These are phyloP conservation scores for Lysandra bellargus DNA, from an alignment of 2,888 invertebrate species.

Conservation along the genomic window DNA sequence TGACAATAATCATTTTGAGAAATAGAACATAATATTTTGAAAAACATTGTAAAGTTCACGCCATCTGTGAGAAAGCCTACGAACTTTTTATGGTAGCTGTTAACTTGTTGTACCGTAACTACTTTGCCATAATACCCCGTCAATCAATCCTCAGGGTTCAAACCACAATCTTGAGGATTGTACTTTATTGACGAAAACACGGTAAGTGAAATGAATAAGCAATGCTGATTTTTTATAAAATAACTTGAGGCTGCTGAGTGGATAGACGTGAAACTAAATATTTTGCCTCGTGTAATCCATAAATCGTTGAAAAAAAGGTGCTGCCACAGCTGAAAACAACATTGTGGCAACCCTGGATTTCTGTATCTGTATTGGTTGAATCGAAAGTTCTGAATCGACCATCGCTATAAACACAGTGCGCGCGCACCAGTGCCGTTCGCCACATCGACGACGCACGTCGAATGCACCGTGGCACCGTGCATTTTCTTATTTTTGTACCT, in stretches of 20 bases:
- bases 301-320: neutral
- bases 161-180: neutral
- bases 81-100: neutral
- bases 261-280: neutral
- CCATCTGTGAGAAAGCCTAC: neutral
- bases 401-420: slow-evolving; percentile 67
- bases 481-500: slow-evolving; percentile 24
- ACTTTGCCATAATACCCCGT: neutral
- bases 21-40: neutral
- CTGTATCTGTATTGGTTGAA: slow-evolving; percentile 38
- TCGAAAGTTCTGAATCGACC: slow-evolving; percentile 55
- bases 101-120: too few relatives aligned
- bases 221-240: neutral
- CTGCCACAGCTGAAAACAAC: neutral
- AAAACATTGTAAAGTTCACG: neutral
- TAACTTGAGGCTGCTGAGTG: neutral
- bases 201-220: neutral
- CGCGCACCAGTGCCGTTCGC: slow-evolving; percentile 63
- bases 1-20: too few relatives aligned
- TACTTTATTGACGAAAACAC: neutral
- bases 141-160: neutral
- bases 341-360: neutral
- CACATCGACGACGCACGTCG: slow-evolving; percentile 13
- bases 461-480: neutral
- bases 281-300: neutral